These are phyloP conservation scores for Tautogolabrus adspersus DNA, from an alignment of 2,113 vertebrate species.

Conservation along the genomic window DNA sequence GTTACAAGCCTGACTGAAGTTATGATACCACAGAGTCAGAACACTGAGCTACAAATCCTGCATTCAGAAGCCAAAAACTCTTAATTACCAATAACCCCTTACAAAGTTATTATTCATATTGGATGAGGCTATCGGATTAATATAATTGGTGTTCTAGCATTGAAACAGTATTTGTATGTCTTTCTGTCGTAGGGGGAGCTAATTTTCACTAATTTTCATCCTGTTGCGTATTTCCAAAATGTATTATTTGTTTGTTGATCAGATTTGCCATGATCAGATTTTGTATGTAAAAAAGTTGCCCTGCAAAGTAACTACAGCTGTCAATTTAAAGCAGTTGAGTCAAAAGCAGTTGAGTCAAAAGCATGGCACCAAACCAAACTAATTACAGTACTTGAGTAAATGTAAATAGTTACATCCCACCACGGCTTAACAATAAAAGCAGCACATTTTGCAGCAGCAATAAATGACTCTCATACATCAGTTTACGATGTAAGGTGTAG, in stretches of 20 bases:
- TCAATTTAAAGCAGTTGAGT: not conserved
- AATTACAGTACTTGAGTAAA: not conserved
- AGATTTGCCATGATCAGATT: not conserved
- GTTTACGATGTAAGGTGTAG: not conserved
- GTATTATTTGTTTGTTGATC: not conserved
- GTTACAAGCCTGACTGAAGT: not conserved
- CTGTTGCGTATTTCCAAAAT: not conserved
- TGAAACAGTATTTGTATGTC: not conserved
- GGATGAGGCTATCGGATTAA: not conserved
- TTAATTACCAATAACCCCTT: no score
- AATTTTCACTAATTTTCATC: not conserved
- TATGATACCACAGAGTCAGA: no score
- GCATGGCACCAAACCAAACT: not conserved
- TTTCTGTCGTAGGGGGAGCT: not conserved
- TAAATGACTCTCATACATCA: not conserved
- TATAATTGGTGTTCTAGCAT: not conserved
- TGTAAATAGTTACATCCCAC: not conserved
- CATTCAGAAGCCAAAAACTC: not conserved
- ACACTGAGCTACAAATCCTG: no score
- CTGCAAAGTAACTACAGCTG: not conserved
- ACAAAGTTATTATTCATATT: no score
- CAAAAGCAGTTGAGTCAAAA: not conserved
- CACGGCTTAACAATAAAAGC: not conserved
- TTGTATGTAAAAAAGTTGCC: not conserved
- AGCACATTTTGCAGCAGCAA: not conserved